Percentiles rank a stretch among this genome's conserved stretches.
These are phyloP conservation scores for Indicator indicator DNA, from an alignment of 2,113 vertebrate genomes.

Conservation along the genomic window DNA sequence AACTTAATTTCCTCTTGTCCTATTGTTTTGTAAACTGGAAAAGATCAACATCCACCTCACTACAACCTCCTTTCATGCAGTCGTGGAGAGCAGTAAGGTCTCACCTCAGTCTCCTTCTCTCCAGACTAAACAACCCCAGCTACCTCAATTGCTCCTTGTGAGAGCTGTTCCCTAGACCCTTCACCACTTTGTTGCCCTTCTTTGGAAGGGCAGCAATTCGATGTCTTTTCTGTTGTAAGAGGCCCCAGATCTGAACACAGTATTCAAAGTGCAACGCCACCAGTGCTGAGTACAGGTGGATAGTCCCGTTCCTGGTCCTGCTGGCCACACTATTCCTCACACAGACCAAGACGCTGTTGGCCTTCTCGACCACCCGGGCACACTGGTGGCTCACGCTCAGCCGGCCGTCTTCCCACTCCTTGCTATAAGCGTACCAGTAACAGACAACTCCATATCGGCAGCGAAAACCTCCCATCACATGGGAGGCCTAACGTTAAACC, in stretches of 20 bases:
- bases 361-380: background rate
- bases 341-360: background rate
- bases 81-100: background rate
- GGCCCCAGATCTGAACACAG: accelerated
- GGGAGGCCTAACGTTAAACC: too few species aligned
- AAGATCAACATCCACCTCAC: background rate
- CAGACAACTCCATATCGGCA: too few species aligned
- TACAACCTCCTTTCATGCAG: background rate
- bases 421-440: background rate
- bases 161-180: background rate
- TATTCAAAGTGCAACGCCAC: background rate
- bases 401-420: accelerated
- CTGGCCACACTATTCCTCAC: background rate
- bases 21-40: background rate
- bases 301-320: accelerated
- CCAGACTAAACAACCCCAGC: background rate
- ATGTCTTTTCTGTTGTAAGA: accelerated
- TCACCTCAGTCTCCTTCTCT: background rate
- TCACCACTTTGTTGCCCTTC: background rate
- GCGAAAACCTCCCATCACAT: too few species aligned
- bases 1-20: background rate
- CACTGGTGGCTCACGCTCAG: background rate
- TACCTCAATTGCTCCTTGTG: background rate
- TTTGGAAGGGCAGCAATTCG: accelerated
- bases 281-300: accelerated